Base-by-base conservation (phyloP, 2,797 vertebrate species). In the Sebastes aleutianus region DNA sequence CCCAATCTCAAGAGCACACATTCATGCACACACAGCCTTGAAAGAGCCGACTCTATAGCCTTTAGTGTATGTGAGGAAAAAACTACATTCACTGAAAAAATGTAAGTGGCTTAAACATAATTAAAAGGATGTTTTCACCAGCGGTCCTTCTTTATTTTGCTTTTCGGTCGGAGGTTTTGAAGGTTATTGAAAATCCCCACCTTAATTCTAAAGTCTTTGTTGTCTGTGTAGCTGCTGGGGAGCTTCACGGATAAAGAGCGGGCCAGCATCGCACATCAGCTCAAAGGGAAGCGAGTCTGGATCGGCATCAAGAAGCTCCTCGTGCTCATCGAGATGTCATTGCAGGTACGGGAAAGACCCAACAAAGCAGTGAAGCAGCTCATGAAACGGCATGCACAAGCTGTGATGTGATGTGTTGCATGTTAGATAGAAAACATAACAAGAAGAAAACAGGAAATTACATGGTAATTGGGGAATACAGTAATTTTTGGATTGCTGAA, bases 301-400 rank as follows among this genome's bases (percentile, higher is more conserved):
- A 99, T 99, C 2, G 98, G 98, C 39, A 97, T 99, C 93, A 99
- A 99, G 95, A 99, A 99, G 85, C 96, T 99, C 18, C 96, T 99
- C 6, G 98, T 98, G 96, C 92, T 99, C 85, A 99, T 99, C 18
- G 98, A 99, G 93, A 99, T 99, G 98, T 99, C 98, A 0, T 88
- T 99, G 78, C 98, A 99, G 95, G 98, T 99, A 88, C 5, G 8
- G 16, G n/a, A 12, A 2, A 9, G 4, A 9, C 20, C 16, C n/a
- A 1, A 3, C 22, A 4, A 22, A 16, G 39, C 34, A 9, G n/a
- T 11, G 20, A 10, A n/a, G 10, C 31, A 12, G 18, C 24, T 62
- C 18, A 56, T 0, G 57, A 16, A 0, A 2, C 13, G 1, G 29
- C 20, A 8, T 14, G 2, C 12, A 12, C 3, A 9, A 63, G 4